Base-by-base conservation (phyloP, 1,140 invertebrate genomes). In the Lordiphosa mommai region DNA sequence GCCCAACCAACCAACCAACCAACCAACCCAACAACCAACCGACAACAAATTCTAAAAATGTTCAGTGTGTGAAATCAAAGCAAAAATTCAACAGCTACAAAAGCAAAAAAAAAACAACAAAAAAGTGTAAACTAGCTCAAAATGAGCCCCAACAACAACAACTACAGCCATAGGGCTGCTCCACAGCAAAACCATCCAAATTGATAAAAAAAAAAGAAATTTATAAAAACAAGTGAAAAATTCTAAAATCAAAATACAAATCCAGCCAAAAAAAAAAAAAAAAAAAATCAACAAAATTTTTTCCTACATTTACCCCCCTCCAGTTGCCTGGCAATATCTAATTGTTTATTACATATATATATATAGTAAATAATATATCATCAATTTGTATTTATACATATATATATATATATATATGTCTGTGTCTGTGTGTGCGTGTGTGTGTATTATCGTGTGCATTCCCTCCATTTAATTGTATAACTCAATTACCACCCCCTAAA, bases 391-490 rank as follows among this genome's bases (percentile, higher is more conserved):
- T 37, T 6, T 43, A 41, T 46, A 29, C 7, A 50, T 51, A 67
- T 46, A 67, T 47, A 29, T 29, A 32, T 44, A 27, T 46, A 55
- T 63, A 61, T 56, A 50, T 61, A 46, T 48, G 61, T 59, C 44
- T 63, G 48, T 67, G 27, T 69, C 57, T 73, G 53, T 52, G 40
- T 53, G 33, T 76, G 65, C 66, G 65, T 69, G 50, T 53, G 50
- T 67, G 59, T 79, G 59, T 79, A 43, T 73, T 50, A 66, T 50
- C 46, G 51, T 72, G 70, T 80, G 74, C 74, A 80, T 80, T 80
- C 74, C 74, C 80, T 80, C 74, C 74, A 80, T 80, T 70, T 30
- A 64, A 73, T 56, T 61, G 30, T 60, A 52, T 52, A 68, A 68
- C 65, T 68, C 37, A 49, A 38, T 63, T 38, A 38, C 12, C 7